Percentiles rank a stretch among this genome's conserved stretches.
Conservation (phyloP, 2,797 vertebrate species). For the Todus mexicanus region DNA sequence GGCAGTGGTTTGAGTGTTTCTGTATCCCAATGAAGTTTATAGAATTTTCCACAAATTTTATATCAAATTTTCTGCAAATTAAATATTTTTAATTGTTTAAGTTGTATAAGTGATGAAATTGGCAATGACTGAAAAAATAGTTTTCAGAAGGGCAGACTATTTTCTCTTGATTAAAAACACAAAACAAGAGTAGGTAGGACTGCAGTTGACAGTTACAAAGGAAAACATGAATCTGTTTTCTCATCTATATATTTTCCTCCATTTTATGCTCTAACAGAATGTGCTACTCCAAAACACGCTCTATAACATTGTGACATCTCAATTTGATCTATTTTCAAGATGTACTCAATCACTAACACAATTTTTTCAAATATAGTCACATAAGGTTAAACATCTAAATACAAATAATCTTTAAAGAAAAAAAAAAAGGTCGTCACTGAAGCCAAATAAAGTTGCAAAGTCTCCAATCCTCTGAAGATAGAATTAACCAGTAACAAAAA, state of each 20-base stretch:
- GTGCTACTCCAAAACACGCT: neutral
- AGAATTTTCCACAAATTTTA: neutral
- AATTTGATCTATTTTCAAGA: neutral
- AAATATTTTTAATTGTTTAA: neutral
- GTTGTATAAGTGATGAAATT: neutral
- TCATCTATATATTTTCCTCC: neutral
- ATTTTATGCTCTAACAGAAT: neutral
- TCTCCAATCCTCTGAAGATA: neutral
- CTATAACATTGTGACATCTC: neutral
- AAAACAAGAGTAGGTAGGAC: neutral
- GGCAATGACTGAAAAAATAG: neutral
- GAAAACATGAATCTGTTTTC: neutral
- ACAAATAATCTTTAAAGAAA: neutral
- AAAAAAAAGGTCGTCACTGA: neutral
- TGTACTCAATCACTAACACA: neutral
- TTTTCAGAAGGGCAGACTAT: neutral
- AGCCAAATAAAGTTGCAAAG: neutral
- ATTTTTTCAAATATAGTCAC: neutral
- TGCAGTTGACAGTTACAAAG: neutral
- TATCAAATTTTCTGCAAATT: neutral
- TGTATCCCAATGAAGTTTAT: neutral
- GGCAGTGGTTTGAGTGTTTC: neutral
- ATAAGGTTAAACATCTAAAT: neutral
- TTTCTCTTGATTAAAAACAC: neutral
- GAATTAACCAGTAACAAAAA: neutral